phyloP scores from a whole-genome alignment of 2,888 invertebrate species.

The Diogma glabrata region DNA sequence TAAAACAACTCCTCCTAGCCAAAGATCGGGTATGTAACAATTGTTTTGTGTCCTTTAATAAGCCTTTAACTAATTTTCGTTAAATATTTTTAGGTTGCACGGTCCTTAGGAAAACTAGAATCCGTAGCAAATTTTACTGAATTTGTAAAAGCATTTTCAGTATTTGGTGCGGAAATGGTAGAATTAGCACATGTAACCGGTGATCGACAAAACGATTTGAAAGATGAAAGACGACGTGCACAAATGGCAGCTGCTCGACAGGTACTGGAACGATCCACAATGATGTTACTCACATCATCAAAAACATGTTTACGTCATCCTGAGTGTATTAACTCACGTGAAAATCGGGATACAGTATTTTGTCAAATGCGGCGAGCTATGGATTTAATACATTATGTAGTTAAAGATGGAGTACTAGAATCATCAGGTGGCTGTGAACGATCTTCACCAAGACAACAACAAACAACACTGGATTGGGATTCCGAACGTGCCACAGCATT shows the following conservation, averaged over 20 bases:
- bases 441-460: conserved; percentile 19
- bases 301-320: conserved; percentile 94
- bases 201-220: conserved; percentile 67
- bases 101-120: conserved; percentile 71
- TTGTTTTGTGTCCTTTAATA: neutral
- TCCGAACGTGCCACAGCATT: conserved; percentile 55
- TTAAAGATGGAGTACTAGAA: conserved; percentile 86
- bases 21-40: conserved; percentile 73
- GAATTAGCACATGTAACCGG: conserved; percentile 90
- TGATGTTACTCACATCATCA: conserved; percentile 92
- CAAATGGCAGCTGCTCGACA: conserved; percentile 95
- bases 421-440: conserved; percentile 35
- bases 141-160: conserved; percentile 96
- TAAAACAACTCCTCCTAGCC: conserved; percentile 87
- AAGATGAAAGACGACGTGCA: conserved; percentile 86
- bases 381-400: conserved; percentile 94
- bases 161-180: conserved; percentile 98
- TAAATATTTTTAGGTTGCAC: conserved; percentile 47
- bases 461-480: conserved; percentile 48
- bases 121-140: conserved; percentile 89
- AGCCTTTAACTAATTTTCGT: neutral
- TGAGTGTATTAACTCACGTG: conserved; percentile 81
- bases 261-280: conserved; percentile 89
- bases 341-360: conserved; percentile 95
- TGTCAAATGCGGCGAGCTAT: conserved; percentile 95